A percentile compares a stretch with the other conserved stretches of the same genome.
Conservation (phyloP, 2,888 invertebrate species). For the Pyrocoelia pectoralis region DNA sequence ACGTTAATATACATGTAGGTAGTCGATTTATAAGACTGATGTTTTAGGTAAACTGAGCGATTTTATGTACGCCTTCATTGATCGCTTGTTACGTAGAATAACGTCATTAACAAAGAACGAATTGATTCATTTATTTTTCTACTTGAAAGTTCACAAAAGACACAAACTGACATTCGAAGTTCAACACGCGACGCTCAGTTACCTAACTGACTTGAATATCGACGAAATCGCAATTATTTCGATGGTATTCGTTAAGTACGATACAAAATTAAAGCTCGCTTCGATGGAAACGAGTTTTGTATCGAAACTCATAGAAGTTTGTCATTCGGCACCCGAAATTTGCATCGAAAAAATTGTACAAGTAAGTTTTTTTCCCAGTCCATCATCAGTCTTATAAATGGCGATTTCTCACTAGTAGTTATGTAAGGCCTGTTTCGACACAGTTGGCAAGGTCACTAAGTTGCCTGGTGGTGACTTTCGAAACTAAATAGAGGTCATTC, state of each 20-base stretch:
- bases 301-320: conserved; percentile 7
- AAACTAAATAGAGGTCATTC: no score
- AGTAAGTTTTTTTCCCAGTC: conserved; percentile 25
- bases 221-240: conserved; percentile 76
- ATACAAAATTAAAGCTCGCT: conserved; percentile 8
- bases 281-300: neutral
- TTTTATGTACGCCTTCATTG: conserved; percentile 64
- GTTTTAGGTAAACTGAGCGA: conserved; percentile 63
- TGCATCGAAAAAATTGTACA: conserved; percentile 12
- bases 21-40: conserved; percentile 9
- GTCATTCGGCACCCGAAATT: conserved; percentile 6
- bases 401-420: no score
- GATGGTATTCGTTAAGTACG: conserved; percentile 55
- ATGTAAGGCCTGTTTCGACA: no score
- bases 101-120: conserved; percentile 68
- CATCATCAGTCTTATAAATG: conserved; percentile 7
- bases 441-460: no score
- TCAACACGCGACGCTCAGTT: conserved; percentile 65
- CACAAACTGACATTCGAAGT: conserved; percentile 70
- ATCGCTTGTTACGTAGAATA: conserved; percentile 66
- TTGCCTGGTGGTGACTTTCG: no score
- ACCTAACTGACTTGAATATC: conserved; percentile 65
- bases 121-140: conserved; percentile 73
- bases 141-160: conserved; percentile 67
- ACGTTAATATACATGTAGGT: no score